These are phyloP conservation scores for Nineta flava DNA, from an alignment of 2,888 invertebrate species.

Conservation along the genomic window DNA sequence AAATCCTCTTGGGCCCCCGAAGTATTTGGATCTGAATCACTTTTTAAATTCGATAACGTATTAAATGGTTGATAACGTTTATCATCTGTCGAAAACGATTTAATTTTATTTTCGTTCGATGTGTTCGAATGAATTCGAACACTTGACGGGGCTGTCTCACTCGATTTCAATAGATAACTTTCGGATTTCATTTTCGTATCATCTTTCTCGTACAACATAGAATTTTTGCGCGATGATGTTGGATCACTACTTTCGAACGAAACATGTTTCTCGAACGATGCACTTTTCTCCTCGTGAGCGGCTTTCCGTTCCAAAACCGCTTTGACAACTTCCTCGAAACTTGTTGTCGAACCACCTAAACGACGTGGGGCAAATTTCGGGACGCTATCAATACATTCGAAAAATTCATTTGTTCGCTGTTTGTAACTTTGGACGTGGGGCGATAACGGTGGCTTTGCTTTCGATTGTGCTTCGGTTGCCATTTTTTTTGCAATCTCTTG, in stretches of 20 bases:
- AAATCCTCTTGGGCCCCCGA: slow-evolving; percentile 1
- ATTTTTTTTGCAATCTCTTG: slow-evolving; percentile 1
- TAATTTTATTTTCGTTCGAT: background rate
- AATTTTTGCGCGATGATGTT: background rate
- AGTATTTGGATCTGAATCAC: background rate
- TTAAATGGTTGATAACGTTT: background rate
- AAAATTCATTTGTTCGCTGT: slow-evolving; percentile 9
- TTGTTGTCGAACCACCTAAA: slow-evolving; percentile 1
- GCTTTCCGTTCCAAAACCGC: slow-evolving; percentile 5
- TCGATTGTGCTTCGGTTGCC: slow-evolving; percentile 4
- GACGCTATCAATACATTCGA: slow-evolving; percentile 7
- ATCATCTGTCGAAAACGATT: background rate
- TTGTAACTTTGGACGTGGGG: slow-evolving; percentile 12
- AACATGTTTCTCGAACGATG: slow-evolving; percentile 11
- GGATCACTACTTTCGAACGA: slow-evolving; percentile 9
- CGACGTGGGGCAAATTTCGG: slow-evolving; percentile 2
- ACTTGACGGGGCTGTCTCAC: no score
- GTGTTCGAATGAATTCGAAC: background rate
- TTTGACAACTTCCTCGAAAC: slow-evolving; percentile 5
- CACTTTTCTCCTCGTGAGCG: slow-evolving; percentile 5
- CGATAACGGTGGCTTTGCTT: slow-evolving; percentile 8
- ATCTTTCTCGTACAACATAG: slow-evolving; percentile 3
- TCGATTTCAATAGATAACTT: slow-evolving; percentile 1
- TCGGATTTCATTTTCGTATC: slow-evolving; percentile 4
- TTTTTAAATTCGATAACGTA: background rate